A percentile compares a stretch with the other conserved stretches of the same genome.
These are phyloP conservation scores for Schizopygopsis malacanthus DNA, from an alignment of 2,797 vertebrate species.

Conservation along the genomic window DNA sequence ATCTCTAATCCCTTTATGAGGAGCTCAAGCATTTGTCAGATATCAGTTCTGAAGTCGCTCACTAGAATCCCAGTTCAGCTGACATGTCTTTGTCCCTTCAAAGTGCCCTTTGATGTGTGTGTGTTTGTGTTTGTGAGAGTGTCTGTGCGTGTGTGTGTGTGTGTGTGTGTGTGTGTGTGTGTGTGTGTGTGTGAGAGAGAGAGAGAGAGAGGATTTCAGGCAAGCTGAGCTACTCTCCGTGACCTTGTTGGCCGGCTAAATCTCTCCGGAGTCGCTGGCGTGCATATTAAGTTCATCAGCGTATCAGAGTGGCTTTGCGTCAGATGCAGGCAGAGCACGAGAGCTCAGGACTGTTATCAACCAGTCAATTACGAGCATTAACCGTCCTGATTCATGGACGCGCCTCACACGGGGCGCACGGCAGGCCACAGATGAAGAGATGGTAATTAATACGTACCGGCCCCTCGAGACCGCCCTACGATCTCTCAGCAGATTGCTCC, in stretches of 20 bases:
- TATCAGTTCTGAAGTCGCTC: slow-evolving; percentile 9
- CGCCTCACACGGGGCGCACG: background rate
- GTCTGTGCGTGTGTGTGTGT: background rate
- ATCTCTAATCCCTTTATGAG: slow-evolving; percentile 43
- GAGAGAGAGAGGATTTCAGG: background rate
- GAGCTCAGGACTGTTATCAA: slow-evolving; percentile 48
- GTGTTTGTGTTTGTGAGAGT: background rate
- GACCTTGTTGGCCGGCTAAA: slow-evolving; percentile 48
- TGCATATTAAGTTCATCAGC: slow-evolving; percentile 43
- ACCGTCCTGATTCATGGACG: slow-evolving; percentile 40
- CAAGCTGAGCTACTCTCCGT: slow-evolving; percentile 2
- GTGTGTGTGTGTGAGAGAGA: background rate
- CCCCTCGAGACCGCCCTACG: slow-evolving; percentile 67
- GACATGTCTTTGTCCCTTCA: slow-evolving; percentile 36
- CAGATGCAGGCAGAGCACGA: background rate
- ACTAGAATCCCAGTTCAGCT: slow-evolving; percentile 15
- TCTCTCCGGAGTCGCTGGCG: slow-evolving; percentile 13
- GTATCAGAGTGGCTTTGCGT: slow-evolving; percentile 15
- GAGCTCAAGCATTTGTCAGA: slow-evolving; percentile 16
- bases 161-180: background rate
- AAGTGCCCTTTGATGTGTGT: slow-evolving; percentile 34
- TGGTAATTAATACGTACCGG: slow-evolving; percentile 77
- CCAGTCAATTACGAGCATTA: slow-evolving; percentile 51
- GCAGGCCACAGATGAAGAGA: slow-evolving; percentile 69
- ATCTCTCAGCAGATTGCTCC: slow-evolving; percentile 73